These are phyloP conservation scores for Tetrax tetrax DNA, from an alignment of 2,113 vertebrate genomes.

Conservation along the genomic window DNA sequence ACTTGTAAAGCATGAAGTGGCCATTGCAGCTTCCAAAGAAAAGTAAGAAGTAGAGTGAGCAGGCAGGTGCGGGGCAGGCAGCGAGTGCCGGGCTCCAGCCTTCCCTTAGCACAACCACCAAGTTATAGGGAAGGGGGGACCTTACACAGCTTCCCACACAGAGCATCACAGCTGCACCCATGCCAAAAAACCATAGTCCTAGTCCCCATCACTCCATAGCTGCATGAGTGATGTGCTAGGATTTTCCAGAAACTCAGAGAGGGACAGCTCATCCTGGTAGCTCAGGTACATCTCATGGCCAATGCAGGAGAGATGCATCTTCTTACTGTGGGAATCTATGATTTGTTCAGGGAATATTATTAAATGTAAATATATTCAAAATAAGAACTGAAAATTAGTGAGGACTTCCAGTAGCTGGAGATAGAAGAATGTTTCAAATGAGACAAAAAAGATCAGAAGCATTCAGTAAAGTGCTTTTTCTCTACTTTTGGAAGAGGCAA, in stretches of 20 bases:
- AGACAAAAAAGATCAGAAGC: neutral
- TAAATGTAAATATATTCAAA: neutral
- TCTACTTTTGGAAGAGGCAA: neutral
- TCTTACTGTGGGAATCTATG: neutral
- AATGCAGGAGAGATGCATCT: neutral
- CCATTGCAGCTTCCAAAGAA: neutral
- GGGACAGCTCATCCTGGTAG: rapidly evolving
- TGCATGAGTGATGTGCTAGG: neutral
- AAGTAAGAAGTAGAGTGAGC: neutral
- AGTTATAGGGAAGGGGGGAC: neutral
- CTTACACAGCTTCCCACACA: neutral
- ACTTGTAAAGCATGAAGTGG: neutral
- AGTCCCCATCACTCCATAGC: neutral
- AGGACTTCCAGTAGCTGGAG: neutral
- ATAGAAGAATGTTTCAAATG: neutral
- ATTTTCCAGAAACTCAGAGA: neutral
- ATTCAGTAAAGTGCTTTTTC: neutral
- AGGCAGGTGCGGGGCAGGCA: neutral
- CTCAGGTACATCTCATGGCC: neutral
- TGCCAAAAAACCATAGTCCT: rapidly evolving
- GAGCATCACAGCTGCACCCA: neutral
- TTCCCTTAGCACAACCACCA: neutral
- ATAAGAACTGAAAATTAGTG: neutral
- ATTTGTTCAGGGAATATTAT: neutral
- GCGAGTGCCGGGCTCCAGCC: rapidly evolving